Conservation (phyloP, 2,797 vertebrate species). For the Phrynocephalus vlangalii region DNA sequence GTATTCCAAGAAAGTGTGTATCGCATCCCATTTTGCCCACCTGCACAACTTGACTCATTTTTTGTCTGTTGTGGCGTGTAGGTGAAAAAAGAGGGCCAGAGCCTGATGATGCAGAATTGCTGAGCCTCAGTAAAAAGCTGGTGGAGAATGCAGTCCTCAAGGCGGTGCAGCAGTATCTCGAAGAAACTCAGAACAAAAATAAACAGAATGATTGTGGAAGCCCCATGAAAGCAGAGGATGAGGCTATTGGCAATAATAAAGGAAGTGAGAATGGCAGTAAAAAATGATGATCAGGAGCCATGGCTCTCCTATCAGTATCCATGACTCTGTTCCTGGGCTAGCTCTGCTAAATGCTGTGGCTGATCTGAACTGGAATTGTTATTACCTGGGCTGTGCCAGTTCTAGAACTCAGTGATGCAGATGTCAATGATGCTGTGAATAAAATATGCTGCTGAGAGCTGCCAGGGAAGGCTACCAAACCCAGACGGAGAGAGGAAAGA, state of each 20-base stretch:
- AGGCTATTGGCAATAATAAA: conserved; percentile 60
- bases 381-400: conserved; percentile 55
- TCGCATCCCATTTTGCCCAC: conserved; percentile 45
- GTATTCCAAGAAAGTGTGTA: not conserved
- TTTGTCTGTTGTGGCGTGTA: conserved; percentile 83
- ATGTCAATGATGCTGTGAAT: conserved; percentile 65
- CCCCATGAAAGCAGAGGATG: conserved; percentile 76
- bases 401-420: conserved; percentile 36
- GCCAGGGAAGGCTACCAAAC: conserved; percentile 38
- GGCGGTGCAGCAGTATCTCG: conserved; percentile 95
- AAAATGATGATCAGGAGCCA: conserved; percentile 73
- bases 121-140: conserved; percentile 93
- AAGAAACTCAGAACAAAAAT: conserved; percentile 88
- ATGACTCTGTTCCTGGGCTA: conserved; percentile 51
- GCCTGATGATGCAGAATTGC: conserved; percentile 94
- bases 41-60: conserved; percentile 75
- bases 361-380: conserved; percentile 59
- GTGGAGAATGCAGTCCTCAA: conserved; percentile 95
- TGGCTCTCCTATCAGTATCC: conserved; percentile 43
- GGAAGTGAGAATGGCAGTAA: conserved; percentile 72
- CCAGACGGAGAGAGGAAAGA: conserved; percentile 16
- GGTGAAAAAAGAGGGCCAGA: conserved; percentile 89
- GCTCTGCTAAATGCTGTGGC: conserved; percentile 62
- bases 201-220: conserved; percentile 79
- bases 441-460: conserved; percentile 51